A percentile compares a stretch with the other conserved stretches of the same genome.
Evolutionary conservation across 2,113 vertebrate species (phyloP).

Genomic region (Chloebia gouldiae): DNA sequence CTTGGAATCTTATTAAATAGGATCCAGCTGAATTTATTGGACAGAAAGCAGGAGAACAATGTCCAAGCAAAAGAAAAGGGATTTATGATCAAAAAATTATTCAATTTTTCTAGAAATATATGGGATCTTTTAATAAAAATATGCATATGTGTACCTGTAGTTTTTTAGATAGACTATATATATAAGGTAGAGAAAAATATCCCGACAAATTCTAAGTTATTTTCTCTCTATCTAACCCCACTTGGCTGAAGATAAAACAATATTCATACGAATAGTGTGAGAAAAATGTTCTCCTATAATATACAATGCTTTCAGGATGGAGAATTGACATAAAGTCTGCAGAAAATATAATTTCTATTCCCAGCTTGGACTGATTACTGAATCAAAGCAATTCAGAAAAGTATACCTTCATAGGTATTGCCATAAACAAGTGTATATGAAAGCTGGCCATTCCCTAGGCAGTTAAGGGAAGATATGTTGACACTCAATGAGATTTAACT

Average conservation of each 20-base stretch:
- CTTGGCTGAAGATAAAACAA: neutral
- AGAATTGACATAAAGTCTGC: neutral
- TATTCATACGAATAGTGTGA: neutral
- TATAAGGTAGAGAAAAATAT: neutral
- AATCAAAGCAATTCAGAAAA: neutral
- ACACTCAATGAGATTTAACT: neutral
- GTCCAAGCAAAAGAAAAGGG: neutral
- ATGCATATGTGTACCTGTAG: accelerated
- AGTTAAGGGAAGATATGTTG: neutral
- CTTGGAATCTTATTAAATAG: neutral
- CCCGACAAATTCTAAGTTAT: neutral
- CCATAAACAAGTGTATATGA: neutral
- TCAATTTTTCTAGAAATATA: neutral
- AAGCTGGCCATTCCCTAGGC: neutral
- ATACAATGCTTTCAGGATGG: neutral
- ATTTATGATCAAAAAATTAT: neutral
- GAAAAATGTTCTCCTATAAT: neutral
- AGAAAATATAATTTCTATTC: neutral
- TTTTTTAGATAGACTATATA: neutral
- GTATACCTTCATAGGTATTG: neutral
- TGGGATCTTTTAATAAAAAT: neutral
- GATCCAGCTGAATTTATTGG: neutral
- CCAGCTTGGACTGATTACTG: neutral
- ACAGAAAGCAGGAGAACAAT: neutral
- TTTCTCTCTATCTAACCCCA: neutral